Percentiles rank a stretch among this genome's conserved stretches.
These are phyloP conservation scores for Diarsia brunnea DNA, from an alignment of 2,888 invertebrate species.

Conservation along the genomic window DNA sequence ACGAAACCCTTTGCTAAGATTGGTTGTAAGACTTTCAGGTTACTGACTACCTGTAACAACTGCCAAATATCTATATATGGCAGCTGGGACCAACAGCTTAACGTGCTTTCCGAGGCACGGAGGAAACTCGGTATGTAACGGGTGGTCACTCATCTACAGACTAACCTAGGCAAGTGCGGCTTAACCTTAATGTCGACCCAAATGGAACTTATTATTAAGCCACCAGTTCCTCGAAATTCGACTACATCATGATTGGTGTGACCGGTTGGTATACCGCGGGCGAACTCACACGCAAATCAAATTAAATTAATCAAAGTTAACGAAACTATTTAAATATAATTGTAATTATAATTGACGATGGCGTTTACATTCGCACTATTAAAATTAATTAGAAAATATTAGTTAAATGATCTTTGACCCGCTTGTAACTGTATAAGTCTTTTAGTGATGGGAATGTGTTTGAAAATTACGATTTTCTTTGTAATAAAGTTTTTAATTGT, in stretches of 20 bases:
- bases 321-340: conserved; percentile 5
- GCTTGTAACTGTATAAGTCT: neutral
- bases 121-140: no score
- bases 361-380: conserved; percentile 36
- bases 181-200: no score
- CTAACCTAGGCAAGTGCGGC: no score
- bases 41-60: neutral
- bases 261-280: neutral
- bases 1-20: neutral
- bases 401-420: conserved; percentile 33
- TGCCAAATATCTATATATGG: no score
- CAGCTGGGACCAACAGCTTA: no score
- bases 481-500: neutral
- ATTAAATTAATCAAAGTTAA: neutral
- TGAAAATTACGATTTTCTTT: neutral
- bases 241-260: neutral
- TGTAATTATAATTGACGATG: conserved; percentile 24
- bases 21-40: neutral
- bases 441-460: neutral
- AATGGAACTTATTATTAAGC: no score
- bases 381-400: conserved; percentile 44
- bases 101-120: no score
- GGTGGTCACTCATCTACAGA: no score
- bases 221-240: neutral
- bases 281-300: neutral